A percentile compares a stretch with the other conserved stretches of the same genome.
These are phyloP conservation scores for Endotricha flammealis DNA, from an alignment of 2,888 invertebrate genomes.

Conservation along the genomic window DNA sequence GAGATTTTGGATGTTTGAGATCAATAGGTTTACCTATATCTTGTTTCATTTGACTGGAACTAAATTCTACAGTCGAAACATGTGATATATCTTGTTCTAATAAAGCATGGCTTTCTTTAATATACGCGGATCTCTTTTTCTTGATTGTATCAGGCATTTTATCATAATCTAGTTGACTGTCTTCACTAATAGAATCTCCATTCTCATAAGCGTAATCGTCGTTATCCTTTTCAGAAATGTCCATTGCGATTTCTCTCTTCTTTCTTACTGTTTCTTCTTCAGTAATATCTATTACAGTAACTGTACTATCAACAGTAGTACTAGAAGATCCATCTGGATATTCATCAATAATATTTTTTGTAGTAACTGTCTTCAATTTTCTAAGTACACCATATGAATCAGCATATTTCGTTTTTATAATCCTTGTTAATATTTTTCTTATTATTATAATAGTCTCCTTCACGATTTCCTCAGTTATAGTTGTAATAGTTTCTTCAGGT, in stretches of 20 bases:
- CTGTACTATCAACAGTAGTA: conserved; percentile 1
- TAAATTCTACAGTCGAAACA: conserved; percentile 21
- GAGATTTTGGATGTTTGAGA: conserved; percentile 12
- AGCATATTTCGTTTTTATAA: conserved; percentile 24
- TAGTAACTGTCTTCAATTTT: conserved; percentile 29
- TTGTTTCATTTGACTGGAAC: conserved; percentile 17
- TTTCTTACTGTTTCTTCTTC: conserved; percentile 2
- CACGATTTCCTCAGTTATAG: conserved; percentile 21
- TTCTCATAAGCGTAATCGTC: conserved; percentile 27
- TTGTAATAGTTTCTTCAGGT: conserved; percentile 20
- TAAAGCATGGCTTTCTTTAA: conserved; percentile 33
- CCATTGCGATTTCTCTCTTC: neutral
- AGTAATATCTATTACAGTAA: neutral
- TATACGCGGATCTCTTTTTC: too few relatives aligned
- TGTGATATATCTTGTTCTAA: conserved; percentile 32
- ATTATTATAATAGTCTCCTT: conserved; percentile 21
- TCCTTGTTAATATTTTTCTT: conserved; percentile 24
- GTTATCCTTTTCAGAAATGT: neutral
- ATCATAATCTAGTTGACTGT: conserved; percentile 28
- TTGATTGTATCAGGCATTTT: conserved; percentile 21
- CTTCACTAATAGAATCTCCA: conserved; percentile 29
- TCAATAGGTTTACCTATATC: conserved; percentile 20
- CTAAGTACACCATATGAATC: conserved; percentile 21
- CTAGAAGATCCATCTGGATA: conserved; percentile 28
- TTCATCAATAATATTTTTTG: conserved; percentile 24